Evolutionary conservation across 2,888 invertebrate genomes (phyloP).

Genomic region (Drosophila mimica): DNA sequence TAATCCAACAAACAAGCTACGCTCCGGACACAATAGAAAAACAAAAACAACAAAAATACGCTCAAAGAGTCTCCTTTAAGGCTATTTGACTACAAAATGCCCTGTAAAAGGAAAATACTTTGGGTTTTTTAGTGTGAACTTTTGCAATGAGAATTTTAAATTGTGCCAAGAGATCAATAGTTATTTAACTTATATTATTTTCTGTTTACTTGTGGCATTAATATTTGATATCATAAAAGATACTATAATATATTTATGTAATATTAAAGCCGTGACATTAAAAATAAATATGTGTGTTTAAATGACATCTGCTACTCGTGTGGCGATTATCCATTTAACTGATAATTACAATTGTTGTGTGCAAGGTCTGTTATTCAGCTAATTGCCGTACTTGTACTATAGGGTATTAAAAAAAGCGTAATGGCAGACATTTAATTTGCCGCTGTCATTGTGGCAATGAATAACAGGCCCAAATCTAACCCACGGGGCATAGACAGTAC

Average conservation of each 20-base stretch:
- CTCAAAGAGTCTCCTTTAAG: too few species aligned
- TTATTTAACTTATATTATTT: neutral
- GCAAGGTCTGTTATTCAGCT: neutral
- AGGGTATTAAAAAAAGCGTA: slow-evolving; percentile 46
- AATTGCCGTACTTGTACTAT: slow-evolving; percentile 3
- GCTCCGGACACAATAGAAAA: slow-evolving; percentile 6
- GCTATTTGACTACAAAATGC: neutral
- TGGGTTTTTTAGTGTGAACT: too few species aligned
- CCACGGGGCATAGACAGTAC: slow-evolving; percentile 61
- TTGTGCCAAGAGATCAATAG: neutral
- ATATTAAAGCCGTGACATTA: neutral
- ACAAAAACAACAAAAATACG: slow-evolving; percentile 10
- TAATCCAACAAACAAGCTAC: slow-evolving; percentile 56
- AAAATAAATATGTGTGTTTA: neutral
- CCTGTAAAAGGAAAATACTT: neutral
- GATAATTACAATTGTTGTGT: slow-evolving; percentile 32
- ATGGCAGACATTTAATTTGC: slow-evolving; percentile 74
- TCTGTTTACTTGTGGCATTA: neutral
- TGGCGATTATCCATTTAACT: slow-evolving; percentile 11
- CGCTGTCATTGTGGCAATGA: slow-evolving; percentile 67
- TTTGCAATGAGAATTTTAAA: neutral
- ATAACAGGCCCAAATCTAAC: slow-evolving; percentile 71
- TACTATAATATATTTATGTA: neutral
- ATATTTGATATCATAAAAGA: neutral
- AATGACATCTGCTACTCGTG: neutral